Evolutionary conservation across 2,113 vertebrate genomes (phyloP).

Genomic region (Nestor notabilis): DNA sequence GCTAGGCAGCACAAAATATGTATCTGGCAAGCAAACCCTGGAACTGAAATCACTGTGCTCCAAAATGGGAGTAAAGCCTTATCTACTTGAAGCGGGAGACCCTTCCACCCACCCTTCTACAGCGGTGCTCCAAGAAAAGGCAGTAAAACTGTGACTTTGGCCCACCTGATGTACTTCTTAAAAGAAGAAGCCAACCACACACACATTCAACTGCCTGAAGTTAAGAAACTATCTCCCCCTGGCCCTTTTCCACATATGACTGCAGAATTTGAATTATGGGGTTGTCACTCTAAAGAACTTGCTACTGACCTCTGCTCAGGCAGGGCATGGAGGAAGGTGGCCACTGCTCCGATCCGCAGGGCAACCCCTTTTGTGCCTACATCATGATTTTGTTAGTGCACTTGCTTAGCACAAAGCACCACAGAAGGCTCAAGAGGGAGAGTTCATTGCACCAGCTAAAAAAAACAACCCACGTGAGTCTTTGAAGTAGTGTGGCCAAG

Average conservation of each 20-base stretch:
- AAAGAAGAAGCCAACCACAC: background rate
- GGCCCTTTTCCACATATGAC: background rate
- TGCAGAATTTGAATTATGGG: background rate
- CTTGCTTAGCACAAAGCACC: background rate
- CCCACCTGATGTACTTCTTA: background rate
- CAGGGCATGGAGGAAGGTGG: background rate
- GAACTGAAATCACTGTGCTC: background rate
- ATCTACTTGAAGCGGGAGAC: background rate
- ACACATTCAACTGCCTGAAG: background rate
- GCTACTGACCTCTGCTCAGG: background rate
- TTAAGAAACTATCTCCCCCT: background rate
- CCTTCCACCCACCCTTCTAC: background rate
- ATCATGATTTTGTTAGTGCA: background rate
- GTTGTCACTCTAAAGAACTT: background rate
- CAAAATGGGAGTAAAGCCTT: background rate
- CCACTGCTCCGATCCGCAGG: background rate
- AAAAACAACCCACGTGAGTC: background rate
- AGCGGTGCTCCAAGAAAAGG: background rate
- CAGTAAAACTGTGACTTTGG: background rate
- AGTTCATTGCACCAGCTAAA: background rate
- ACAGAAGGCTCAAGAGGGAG: background rate
- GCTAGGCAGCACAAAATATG: background rate
- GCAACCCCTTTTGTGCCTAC: background rate
- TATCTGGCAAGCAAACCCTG: background rate
- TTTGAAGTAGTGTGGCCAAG: constrained; percentile 2